Evolutionary conservation across 2,113 vertebrate genomes (phyloP).

Genomic region (Acrocephalus kingi): DNA sequence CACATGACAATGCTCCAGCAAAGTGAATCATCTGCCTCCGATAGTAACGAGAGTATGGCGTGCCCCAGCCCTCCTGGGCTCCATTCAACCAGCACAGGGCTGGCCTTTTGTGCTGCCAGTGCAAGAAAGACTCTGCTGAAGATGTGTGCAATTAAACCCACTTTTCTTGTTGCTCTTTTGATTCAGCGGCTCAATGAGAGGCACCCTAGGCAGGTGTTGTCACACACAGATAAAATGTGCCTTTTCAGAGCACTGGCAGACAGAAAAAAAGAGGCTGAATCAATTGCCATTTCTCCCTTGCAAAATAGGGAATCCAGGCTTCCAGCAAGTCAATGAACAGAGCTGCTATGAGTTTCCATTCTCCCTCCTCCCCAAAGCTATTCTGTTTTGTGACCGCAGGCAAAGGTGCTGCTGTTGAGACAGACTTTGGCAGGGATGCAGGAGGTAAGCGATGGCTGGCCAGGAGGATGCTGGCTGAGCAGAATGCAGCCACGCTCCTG

Average conservation of each 20-base stretch:
- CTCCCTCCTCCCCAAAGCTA: constrained; percentile 23
- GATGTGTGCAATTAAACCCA: constrained; percentile 79
- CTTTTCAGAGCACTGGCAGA: constrained; percentile 56
- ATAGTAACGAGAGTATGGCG: constrained; percentile 70
- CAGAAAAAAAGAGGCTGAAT: constrained; percentile 54
- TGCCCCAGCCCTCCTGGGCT: constrained; percentile 59
- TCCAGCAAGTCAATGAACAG: constrained; percentile 1
- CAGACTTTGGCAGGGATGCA: neutral
- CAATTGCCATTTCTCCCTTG: constrained; percentile 66
- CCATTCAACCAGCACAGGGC: constrained; percentile 65
- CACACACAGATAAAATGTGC: constrained; percentile 72
- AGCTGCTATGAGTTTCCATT: constrained; percentile 8
- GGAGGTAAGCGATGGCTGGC: neutral
- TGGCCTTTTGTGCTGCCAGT: constrained; percentile 77
- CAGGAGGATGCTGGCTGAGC: neutral
- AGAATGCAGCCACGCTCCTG: accelerated
- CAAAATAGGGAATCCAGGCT: constrained; percentile 45
- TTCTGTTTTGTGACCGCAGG: constrained; percentile 17
- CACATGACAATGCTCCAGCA: constrained; percentile 76
- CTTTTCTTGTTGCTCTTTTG: constrained; percentile 82
- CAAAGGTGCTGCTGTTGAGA: neutral
- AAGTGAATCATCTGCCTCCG: constrained; percentile 80
- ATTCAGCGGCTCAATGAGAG: constrained; percentile 70
- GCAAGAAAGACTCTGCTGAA: constrained; percentile 73
- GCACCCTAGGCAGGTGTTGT: constrained; percentile 76